These are phyloP conservation scores for Andrena cerasifolii DNA, from an alignment of 1,140 invertebrate genomes.

Conservation along the genomic window DNA sequence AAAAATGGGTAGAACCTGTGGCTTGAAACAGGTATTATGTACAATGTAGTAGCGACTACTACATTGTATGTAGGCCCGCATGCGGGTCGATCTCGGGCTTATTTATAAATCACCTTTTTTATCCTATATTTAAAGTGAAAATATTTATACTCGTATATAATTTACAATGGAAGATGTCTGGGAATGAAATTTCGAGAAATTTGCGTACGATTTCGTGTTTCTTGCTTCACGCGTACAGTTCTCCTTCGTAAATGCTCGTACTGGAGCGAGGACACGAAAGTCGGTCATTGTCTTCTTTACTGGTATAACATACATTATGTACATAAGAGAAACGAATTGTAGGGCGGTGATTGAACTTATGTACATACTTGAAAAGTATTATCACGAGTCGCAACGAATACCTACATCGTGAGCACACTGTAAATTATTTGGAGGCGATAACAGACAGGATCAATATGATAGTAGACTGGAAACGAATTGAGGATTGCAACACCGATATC, in stretches of 20 bases:
- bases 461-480: background rate
- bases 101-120: too few relatives aligned
- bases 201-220: constrained; percentile 21
- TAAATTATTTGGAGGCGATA: background rate
- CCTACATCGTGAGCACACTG: too few relatives aligned
- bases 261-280: constrained; percentile 43
- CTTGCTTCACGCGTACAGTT: constrained; percentile 6
- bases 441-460: background rate
- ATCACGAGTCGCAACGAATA: too few relatives aligned
- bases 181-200: constrained; percentile 16
- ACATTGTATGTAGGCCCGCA: too few relatives aligned
- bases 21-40: too few relatives aligned
- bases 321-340: constrained; percentile 13
- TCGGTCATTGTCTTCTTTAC: constrained; percentile 50
- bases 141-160: background rate
- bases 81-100: too few relatives aligned
- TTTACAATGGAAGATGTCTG: background rate
- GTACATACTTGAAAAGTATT: constrained; percentile 10
- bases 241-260: constrained; percentile 26
- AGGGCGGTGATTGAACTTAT: constrained; percentile 34
- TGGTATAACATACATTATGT: too few relatives aligned
- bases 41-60: too few relatives aligned
- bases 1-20: too few relatives aligned
- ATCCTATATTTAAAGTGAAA: too few relatives aligned
- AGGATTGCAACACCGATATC: too few relatives aligned